These are phyloP conservation scores for Protobothrops mucrosquamatus DNA, from an alignment of 2,113 vertebrate species.

Conservation along the genomic window DNA sequence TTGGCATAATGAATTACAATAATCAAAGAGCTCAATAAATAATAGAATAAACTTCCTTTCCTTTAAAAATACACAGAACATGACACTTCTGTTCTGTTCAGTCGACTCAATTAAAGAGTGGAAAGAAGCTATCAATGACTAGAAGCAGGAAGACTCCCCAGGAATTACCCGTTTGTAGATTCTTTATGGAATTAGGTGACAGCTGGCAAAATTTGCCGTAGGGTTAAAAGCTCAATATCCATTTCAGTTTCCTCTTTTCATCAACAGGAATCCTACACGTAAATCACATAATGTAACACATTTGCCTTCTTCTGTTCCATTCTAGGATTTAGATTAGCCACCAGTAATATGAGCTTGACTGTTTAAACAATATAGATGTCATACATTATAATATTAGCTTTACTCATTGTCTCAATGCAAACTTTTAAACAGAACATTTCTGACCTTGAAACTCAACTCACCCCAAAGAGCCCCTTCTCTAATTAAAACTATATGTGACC, in stretches of 20 bases:
- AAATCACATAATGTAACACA: slow-evolving; percentile 59
- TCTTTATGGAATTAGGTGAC: slow-evolving; percentile 48
- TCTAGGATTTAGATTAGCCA: slow-evolving; percentile 58
- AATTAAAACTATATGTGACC: slow-evolving; percentile 39
- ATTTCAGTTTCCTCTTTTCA: slow-evolving; percentile 33
- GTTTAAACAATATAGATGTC: slow-evolving; percentile 62
- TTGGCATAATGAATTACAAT: slow-evolving; percentile 47
- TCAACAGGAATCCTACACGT: slow-evolving; percentile 42
- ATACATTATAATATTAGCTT: slow-evolving; percentile 61
- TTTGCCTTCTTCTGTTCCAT: slow-evolving; percentile 54
- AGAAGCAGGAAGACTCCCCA: neutral
- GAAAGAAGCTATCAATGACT: slow-evolving; percentile 35
- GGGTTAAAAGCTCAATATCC: slow-evolving; percentile 47
- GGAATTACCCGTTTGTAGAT: slow-evolving; percentile 45
- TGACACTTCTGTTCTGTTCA: slow-evolving; percentile 35
- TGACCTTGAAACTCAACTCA: slow-evolving; percentile 18
- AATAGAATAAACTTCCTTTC: slow-evolving; percentile 3
- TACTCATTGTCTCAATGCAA: slow-evolving; percentile 55
- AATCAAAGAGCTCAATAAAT: slow-evolving; percentile 35
- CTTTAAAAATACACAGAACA: slow-evolving; percentile 30
- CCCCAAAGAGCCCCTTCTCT: slow-evolving; percentile 40
- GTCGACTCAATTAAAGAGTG: slow-evolving; percentile 39
- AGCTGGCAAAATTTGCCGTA: slow-evolving; percentile 56
- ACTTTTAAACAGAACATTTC: slow-evolving; percentile 50
- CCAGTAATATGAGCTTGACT: slow-evolving; percentile 52